phyloP scores from a whole-genome alignment of 2,888 invertebrate genomes.

The Villa cingulata region DNA sequence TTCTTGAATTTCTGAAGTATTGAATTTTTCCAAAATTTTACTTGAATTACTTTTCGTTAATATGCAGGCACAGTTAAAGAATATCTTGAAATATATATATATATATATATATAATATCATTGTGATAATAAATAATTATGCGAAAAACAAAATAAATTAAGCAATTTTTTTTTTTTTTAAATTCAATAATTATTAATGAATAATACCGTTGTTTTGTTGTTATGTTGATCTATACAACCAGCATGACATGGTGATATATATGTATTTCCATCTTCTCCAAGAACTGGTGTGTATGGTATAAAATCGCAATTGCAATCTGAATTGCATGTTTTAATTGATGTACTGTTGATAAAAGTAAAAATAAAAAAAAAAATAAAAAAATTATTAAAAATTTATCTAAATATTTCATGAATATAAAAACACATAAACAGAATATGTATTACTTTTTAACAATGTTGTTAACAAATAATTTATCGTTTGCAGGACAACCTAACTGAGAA shows the following conservation, averaged over 20 bases:
- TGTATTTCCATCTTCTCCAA: conserved; percentile 48
- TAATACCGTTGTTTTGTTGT: too few relatives aligned
- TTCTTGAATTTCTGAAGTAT: conserved; percentile 16
- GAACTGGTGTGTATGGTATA: conserved; percentile 60
- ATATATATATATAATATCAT: too few relatives aligned
- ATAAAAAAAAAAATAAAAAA: background rate
- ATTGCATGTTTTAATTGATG: conserved; percentile 40
- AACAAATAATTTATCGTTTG: conserved; percentile 41
- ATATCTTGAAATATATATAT: conserved; percentile 22
- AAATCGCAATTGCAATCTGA: conserved; percentile 52
- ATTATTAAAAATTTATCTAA: background rate
- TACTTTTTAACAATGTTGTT: conserved; percentile 29
- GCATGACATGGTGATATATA: conserved; percentile 72
- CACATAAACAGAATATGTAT: conserved; percentile 4
- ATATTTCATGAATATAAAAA: too few relatives aligned
- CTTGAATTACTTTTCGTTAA: conserved; percentile 15
- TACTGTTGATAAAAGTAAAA: conserved; percentile 2
- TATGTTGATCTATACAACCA: conserved; percentile 47
- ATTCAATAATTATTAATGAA: too few relatives aligned
- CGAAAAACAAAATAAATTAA: too few relatives aligned
- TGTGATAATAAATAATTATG: too few relatives aligned
- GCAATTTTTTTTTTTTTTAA: too few relatives aligned
- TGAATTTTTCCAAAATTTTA: conserved; percentile 23
- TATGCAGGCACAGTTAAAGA: conserved; percentile 29
- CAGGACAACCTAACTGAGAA: conserved; percentile 51